A percentile compares a stretch with the other conserved stretches of the same genome.
Evolutionary conservation across 2,797 vertebrate genomes (phyloP).

Genomic region (Phrynocephalus guinanensis): DNA sequence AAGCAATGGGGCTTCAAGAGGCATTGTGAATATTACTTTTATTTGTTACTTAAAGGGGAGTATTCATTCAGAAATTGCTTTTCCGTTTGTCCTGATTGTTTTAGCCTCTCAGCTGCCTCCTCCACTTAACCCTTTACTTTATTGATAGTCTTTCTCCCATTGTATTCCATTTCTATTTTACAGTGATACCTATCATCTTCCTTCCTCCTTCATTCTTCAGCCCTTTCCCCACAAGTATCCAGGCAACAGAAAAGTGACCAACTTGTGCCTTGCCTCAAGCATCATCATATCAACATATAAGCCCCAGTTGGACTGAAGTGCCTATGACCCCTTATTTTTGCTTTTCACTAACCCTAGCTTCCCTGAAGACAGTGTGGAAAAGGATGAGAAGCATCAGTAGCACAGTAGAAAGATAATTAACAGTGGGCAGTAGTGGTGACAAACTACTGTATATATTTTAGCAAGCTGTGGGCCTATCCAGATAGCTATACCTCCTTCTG

Average conservation of each 20-base stretch:
- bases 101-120: slow-evolving; percentile 18
- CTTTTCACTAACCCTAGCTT: not conserved
- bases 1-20: not conserved
- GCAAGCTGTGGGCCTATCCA: too few species aligned
- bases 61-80: slow-evolving; percentile 27
- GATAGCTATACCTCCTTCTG: too few species aligned
- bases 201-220: too few species aligned
- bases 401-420: not conserved
- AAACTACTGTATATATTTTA: not conserved
- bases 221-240: not conserved
- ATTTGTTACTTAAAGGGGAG: not conserved
- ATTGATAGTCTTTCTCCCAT: not conserved
- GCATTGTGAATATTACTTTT: not conserved
- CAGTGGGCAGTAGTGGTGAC: not conserved
- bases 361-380: not conserved
- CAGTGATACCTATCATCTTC: not conserved
- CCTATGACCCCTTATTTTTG: not conserved
- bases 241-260: not conserved
- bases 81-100: not conserved
- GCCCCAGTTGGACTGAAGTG: not conserved
- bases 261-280: not conserved
- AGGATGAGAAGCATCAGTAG: not conserved
- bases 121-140: not conserved
- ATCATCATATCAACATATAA: not conserved
- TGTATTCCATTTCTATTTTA: not conserved